Evolutionary conservation across 2,888 invertebrate species (phyloP).

Genomic region (Erebia epiphron): DNA sequence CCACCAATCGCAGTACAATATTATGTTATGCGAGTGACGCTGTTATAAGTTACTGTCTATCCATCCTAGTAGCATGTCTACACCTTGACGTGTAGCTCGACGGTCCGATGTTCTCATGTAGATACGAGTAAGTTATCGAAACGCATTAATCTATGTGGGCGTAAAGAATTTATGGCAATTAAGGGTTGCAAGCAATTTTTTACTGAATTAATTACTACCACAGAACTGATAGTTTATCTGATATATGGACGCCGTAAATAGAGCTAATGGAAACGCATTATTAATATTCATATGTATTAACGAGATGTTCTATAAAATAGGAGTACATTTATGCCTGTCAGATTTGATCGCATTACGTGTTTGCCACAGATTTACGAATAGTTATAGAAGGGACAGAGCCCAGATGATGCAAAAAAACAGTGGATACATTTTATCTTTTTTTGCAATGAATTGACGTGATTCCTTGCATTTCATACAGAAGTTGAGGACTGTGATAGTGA

Average conservation of each 20-base stretch:
- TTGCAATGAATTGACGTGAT: too few species aligned
- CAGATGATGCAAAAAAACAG: too few species aligned
- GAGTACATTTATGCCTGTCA: background rate
- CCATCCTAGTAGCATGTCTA: background rate
- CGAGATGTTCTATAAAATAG: background rate
- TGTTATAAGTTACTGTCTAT: too few species aligned
- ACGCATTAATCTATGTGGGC: conserved; percentile 20
- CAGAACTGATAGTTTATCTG: conserved; percentile 7
- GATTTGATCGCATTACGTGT: too few species aligned
- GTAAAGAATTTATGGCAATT: conserved; percentile 23
- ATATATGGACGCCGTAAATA: conserved; percentile 14
- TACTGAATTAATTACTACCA: conserved; percentile 12
- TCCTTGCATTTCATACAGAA: too few species aligned
- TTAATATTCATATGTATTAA: conserved; percentile 14
- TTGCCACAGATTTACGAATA: too few species aligned
- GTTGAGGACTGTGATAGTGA: too few species aligned
- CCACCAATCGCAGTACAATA: too few species aligned
- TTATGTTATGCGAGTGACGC: too few species aligned
- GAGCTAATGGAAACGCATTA: conserved; percentile 14
- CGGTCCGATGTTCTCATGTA: conserved; percentile 15
- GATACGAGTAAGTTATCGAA: conserved; percentile 19
- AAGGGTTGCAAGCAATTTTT: conserved; percentile 14
- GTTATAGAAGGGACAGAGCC: too few species aligned
- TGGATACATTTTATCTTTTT: too few species aligned
- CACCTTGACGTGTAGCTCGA: background rate